Percentiles rank a stretch among this genome's conserved stretches.
Conservation (phyloP, 2,113 vertebrate genomes). For the Lycaon pictus region DNA sequence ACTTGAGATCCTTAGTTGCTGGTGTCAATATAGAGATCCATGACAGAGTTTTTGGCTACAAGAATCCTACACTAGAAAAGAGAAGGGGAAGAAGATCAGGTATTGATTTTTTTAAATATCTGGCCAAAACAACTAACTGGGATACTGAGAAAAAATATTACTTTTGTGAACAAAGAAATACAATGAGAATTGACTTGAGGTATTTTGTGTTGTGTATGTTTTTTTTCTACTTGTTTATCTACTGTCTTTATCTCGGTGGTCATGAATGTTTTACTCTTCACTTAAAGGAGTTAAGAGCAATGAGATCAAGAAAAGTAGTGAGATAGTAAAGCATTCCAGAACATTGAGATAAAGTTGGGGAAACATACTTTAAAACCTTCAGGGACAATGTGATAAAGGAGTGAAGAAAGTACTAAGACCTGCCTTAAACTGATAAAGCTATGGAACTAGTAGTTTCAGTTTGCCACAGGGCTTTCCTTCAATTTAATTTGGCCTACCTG, state of each 20-base stretch:
- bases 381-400: conserved; percentile 31
- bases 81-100: background rate
- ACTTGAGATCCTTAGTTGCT: background rate
- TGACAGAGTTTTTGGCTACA: background rate
- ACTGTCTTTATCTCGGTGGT: background rate
- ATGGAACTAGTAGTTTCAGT: background rate
- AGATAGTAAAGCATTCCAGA: conserved; percentile 40
- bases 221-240: background rate
- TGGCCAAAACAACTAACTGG: background rate
- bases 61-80: background rate
- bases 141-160: background rate
- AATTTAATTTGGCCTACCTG: background rate
- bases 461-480: background rate
- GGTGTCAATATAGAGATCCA: background rate
- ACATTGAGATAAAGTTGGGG: conserved; percentile 27
- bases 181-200: background rate
- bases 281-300: conserved; percentile 38
- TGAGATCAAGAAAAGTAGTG: background rate
- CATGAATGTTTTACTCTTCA: conserved; percentile 48
- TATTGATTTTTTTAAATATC: background rate
- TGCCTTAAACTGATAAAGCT: background rate
- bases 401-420: background rate
- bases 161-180: conserved; percentile 8
- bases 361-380: conserved; percentile 57
- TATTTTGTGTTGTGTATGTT: background rate